These are phyloP conservation scores for Gonatopus flavifemur DNA, from an alignment of 1,140 invertebrate species.

Conservation along the genomic window DNA sequence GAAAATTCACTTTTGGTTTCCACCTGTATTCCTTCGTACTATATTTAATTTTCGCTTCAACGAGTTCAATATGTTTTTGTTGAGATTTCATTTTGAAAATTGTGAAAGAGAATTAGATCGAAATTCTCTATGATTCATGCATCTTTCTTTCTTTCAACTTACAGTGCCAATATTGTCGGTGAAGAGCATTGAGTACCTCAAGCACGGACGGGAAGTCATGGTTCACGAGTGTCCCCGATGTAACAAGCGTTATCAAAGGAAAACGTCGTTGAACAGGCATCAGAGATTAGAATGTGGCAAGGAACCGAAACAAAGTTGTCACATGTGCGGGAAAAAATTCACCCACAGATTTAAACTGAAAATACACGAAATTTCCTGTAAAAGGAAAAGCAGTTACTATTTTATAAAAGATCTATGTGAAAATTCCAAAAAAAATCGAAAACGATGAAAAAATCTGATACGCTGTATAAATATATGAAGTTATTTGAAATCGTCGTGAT, in stretches of 20 bases:
- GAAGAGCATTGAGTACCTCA: conserved; percentile 27
- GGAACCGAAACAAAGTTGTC: conserved; percentile 46
- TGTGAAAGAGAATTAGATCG: too few species aligned
- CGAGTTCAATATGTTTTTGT: too few species aligned
- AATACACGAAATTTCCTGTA: conserved; percentile 31
- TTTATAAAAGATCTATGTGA: conserved; percentile 4
- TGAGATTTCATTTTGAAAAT: too few species aligned
- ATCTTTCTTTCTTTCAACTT: conserved; percentile 26
- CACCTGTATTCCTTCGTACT: too few species aligned
- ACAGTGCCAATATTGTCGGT: conserved; percentile 31
- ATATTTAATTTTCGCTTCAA: too few species aligned
- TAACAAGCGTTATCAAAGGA: conserved; percentile 28
- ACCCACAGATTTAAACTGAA: conserved; percentile 48
- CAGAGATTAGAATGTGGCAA: conserved; percentile 53
- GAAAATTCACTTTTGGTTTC: too few species aligned
- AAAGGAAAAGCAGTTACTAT: conserved; percentile 11
- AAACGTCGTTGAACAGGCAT: conserved; percentile 47
- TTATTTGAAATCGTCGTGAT: too few species aligned
- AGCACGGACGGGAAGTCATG: conserved; percentile 8
- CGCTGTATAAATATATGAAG: too few species aligned
- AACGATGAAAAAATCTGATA: too few species aligned
- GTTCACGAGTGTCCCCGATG: conserved; percentile 32
- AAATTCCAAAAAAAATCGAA: neutral
- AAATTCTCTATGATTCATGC: neutral
- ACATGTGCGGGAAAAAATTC: conserved; percentile 51